These are phyloP conservation scores for Sitobion miscanthi DNA, from an alignment of 1,140 invertebrate genomes.

Conservation along the genomic window DNA sequence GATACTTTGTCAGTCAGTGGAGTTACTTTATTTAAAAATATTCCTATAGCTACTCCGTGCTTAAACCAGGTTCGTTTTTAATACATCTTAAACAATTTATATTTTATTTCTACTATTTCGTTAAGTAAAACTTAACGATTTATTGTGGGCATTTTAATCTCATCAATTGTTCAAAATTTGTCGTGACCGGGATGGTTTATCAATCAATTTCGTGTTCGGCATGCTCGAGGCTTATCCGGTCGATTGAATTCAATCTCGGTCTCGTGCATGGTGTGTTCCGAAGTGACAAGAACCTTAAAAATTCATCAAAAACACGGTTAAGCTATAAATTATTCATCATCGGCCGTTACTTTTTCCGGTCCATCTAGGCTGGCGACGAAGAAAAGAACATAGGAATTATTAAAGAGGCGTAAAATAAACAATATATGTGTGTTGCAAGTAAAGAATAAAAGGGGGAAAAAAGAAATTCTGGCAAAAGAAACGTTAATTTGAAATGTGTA, in stretches of 20 bases:
- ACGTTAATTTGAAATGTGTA: background rate
- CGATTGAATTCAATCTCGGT: constrained; percentile 48
- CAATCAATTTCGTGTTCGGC: constrained; percentile 42
- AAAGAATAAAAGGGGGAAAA: background rate
- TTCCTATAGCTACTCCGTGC: background rate
- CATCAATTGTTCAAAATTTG: background rate
- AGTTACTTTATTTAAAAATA: background rate
- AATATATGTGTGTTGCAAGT: background rate
- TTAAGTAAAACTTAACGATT: constrained; percentile 14
- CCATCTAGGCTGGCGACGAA: background rate
- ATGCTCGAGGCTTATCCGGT: constrained; percentile 10
- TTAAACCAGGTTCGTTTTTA: background rate
- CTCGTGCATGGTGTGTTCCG: background rate
- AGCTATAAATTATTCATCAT: constrained; percentile 47
- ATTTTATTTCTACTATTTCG: background rate
- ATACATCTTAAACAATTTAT: background rate
- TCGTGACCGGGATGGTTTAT: background rate
- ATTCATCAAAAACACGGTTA: constrained; percentile 42
- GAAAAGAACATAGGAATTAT: background rate
- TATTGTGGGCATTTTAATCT: constrained; percentile 33
- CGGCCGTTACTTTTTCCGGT: constrained; percentile 13
- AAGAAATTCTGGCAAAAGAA: background rate
- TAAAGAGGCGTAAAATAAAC: constrained; percentile 1
- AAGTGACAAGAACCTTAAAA: constrained; percentile 43
- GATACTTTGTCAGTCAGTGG: background rate